Base-by-base conservation (phyloP, 2,113 vertebrate genomes). In the Dissostichus mawsoni region DNA sequence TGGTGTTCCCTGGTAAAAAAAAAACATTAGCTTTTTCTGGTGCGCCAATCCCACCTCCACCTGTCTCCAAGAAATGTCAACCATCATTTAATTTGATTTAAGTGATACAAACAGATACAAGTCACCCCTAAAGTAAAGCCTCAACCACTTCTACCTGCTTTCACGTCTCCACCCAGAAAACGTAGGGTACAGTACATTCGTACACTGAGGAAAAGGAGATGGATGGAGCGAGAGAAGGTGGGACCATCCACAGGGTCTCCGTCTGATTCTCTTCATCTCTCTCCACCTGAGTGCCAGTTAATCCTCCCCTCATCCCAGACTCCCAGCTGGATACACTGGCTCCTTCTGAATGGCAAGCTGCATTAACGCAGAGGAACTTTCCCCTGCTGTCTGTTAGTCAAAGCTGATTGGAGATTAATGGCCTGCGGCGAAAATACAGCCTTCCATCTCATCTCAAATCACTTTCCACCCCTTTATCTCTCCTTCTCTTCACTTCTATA, bases 401-500 rank as follows among this genome's bases (percentile, higher is more conserved):
- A 92, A 93, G 87, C 91, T 94, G 93, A 94, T 94, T 92, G 90
- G 90, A 93, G 90, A 94, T 94, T 93, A 93, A 68, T 80, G 85
- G 88, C 89, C 89, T 87, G 79, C 47, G 29, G 82, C n/a, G 76
- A 87, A 85, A 81, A 88, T 80, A 87, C 80, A 82, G 76, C 82
- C 81, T 82, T 81, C 83, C 88, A 90, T 92, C 82, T 91, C 86
- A 87, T 87, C 88, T 88, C 69, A 86, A 86, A 89, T 92, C 88
- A 86, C 89, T 78, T 73, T 85, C 74, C 76, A 66, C 62, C 53
- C 67, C 61, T 69, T 71, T 68, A 53, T 78, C 87, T 80, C 79
- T 65, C 50, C 72, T 63, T 74, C 78, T 81, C 65, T 69, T 79
- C 82, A 59, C 79, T 89, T 90, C 79, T 92, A 88, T 89, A 80